Evolutionary conservation across 2,797 vertebrate genomes (phyloP).

Genomic region (Craterocephalus amniculus): DNA sequence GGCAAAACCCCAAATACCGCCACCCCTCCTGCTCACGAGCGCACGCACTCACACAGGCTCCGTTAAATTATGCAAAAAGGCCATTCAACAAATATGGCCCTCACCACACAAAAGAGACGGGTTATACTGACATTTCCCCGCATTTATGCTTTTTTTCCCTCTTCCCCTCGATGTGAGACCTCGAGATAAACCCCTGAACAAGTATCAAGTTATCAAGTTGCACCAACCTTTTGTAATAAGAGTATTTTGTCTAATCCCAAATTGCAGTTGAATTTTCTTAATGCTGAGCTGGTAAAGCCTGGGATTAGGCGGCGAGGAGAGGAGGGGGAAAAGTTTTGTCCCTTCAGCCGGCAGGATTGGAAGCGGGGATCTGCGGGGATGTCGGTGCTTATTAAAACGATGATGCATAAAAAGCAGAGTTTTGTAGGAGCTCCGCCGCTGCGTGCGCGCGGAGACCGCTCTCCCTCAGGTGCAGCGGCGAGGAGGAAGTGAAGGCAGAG

Average conservation of each 20-base stretch:
- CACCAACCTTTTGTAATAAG: constrained; percentile 86
- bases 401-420: constrained; percentile 78
- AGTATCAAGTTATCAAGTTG: constrained; percentile 88
- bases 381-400: constrained; percentile 85
- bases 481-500: constrained; percentile 39
- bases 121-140: constrained; percentile 67
- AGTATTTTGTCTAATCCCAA: constrained; percentile 95
- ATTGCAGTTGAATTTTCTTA: constrained; percentile 90
- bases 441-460: constrained; percentile 41
- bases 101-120: constrained; percentile 65
- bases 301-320: constrained; percentile 87
- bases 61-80: constrained; percentile 79
- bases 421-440: constrained; percentile 53
- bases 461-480: constrained; percentile 62
- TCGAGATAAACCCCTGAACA: constrained; percentile 78
- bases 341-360: constrained; percentile 82
- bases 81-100: constrained; percentile 77
- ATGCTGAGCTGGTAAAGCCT: constrained; percentile 90
- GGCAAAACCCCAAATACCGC: constrained; percentile 56
- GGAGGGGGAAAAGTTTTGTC: constrained; percentile 83
- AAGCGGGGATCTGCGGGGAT: constrained; percentile 79
- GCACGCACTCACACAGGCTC: constrained; percentile 36
- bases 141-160: constrained; percentile 63
- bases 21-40: constrained; percentile 44
- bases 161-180: constrained; percentile 67